Percentiles rank a stretch among this genome's conserved stretches.
Evolutionary conservation across 1,140 invertebrate species (phyloP).

Genomic region (Polypedilum pembai): DNA sequence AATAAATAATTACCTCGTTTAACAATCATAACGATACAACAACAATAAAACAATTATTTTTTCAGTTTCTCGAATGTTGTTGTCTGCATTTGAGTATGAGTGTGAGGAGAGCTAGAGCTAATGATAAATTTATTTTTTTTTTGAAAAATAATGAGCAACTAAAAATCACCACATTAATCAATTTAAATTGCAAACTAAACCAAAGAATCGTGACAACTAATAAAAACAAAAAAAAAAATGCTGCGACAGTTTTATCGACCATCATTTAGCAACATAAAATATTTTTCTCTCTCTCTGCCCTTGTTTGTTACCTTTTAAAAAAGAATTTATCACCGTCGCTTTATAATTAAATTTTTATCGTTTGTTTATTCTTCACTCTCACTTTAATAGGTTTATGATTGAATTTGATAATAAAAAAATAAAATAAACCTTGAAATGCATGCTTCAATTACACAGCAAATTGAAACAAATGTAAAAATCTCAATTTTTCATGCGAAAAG

Average conservation of each 20-base stretch:
- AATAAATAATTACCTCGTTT: slow-evolving; percentile 22
- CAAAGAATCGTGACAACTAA: too few relatives aligned
- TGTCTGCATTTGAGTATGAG: too few relatives aligned
- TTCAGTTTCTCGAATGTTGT: not conserved
- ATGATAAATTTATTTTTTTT: not conserved
- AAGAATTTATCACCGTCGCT: slow-evolving; percentile 2
- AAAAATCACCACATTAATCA: not conserved
- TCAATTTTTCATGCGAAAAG: slow-evolving; percentile 6
- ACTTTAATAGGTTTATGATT: slow-evolving; percentile 18
- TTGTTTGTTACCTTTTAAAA: slow-evolving; percentile 5
- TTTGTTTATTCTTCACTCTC: not conserved
- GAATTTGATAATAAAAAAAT: not conserved
- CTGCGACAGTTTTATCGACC: slow-evolving; percentile 15
- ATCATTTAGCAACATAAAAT: slow-evolving; percentile 14
- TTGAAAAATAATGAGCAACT: not conserved
- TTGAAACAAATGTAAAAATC: slow-evolving; percentile 12
- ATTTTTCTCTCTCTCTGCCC: not conserved
- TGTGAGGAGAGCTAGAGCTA: too few relatives aligned
- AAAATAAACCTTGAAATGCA: slow-evolving; percentile 6
- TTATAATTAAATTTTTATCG: slow-evolving; percentile 20
- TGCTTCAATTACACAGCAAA: slow-evolving; percentile 18
- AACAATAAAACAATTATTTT: slow-evolving; percentile 7
- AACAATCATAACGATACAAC: slow-evolving; percentile 26
- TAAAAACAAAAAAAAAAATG: not conserved
- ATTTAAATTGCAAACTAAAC: not conserved